Percentiles rank a stretch among this genome's conserved stretches.
Evolutionary conservation across 64 coral and sea anemone genomes (phyloP).

Genomic region (Montipora cactus): DNA sequence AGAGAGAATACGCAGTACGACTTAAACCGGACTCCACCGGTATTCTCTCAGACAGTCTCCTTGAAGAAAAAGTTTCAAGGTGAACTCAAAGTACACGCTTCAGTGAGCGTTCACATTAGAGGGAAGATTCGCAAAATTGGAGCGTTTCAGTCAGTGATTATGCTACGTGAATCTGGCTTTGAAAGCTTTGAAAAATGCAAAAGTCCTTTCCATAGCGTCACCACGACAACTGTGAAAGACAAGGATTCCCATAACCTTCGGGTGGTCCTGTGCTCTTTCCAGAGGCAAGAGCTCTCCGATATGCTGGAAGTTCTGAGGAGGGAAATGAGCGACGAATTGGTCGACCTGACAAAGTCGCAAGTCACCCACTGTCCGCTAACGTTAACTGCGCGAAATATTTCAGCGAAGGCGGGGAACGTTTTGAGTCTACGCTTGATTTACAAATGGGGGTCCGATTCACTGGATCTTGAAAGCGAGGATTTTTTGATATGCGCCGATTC

Average conservation of each 20-base stretch:
- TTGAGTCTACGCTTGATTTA: too few relatives aligned
- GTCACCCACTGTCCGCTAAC: too few relatives aligned
- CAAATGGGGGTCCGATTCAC: too few relatives aligned
- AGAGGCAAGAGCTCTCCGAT: background rate
- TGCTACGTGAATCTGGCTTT: background rate
- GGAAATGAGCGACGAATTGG: background rate
- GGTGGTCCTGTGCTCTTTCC: background rate
- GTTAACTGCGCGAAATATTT: background rate
- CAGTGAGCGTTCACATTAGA: background rate
- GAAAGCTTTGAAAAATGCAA: background rate
- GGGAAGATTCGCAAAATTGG: background rate
- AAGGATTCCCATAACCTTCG: background rate
- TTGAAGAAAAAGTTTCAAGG: background rate
- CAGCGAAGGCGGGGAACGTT: too few relatives aligned
- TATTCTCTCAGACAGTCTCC: background rate
- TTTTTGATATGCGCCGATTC: too few relatives aligned
- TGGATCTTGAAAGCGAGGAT: too few relatives aligned
- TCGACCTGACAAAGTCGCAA: too few relatives aligned
- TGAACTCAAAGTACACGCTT: background rate
- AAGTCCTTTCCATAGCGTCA: background rate
- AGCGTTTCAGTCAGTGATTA: conserved; percentile 16
- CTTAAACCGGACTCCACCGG: background rate
- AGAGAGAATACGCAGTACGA: background rate
- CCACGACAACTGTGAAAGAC: background rate
- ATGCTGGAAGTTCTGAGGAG: background rate